Evolutionary conservation across 2,797 vertebrate genomes (phyloP).

Genomic region (Phalloptychus januarius): DNA sequence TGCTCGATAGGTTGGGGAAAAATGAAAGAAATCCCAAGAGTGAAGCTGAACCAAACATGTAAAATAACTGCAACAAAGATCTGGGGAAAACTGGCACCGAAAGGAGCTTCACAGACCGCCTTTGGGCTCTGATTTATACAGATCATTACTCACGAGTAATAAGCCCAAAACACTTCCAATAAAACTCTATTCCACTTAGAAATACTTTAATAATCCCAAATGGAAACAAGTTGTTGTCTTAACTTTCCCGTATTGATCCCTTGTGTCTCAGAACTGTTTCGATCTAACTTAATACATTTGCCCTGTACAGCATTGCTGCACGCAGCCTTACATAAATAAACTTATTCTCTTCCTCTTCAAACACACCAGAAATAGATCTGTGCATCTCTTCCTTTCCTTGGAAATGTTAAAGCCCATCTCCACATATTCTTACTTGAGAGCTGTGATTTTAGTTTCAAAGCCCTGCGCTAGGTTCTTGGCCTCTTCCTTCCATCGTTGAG

Average conservation of each 20-base stretch:
- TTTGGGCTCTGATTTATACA: neutral
- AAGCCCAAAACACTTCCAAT: neutral
- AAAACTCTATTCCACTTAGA: neutral
- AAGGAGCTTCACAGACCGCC: neutral
- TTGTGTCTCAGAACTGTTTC: neutral
- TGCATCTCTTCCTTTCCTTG: neutral
- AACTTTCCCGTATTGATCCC: neutral
- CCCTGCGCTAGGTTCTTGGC: constrained; percentile 83
- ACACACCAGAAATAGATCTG: neutral
- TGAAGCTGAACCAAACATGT: neutral
- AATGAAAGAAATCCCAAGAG: neutral
- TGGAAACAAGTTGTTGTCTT: neutral
- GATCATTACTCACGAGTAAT: neutral
- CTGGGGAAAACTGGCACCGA: neutral
- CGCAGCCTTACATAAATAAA: neutral
- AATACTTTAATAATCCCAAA: neutral
- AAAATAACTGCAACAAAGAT: neutral
- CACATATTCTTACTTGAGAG: constrained; percentile 84
- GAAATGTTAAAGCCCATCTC: neutral
- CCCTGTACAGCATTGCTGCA: neutral
- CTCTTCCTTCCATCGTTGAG: constrained; percentile 90
- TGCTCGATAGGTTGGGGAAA: neutral
- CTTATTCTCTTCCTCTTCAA: neutral
- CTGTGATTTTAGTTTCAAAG: constrained; percentile 83
- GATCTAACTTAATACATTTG: neutral